Base-by-base conservation (phyloP, 2,888 invertebrate species). In the Anoncus sp. region DNA sequence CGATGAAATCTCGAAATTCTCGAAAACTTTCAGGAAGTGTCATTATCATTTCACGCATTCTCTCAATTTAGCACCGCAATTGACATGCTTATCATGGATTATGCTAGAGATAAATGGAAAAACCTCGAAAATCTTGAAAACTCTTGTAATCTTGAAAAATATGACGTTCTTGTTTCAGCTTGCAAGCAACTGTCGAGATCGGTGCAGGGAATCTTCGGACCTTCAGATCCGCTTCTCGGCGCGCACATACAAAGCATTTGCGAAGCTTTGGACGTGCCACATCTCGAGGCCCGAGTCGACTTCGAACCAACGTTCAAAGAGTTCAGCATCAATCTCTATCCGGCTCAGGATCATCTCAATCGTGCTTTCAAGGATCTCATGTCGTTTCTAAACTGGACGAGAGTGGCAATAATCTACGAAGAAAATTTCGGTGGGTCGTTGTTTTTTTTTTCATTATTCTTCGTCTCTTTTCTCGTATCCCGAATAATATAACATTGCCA, bases 391-490 rank as follows among this genome's bases (percentile, higher is more conserved):
- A 97, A 97, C 90, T 98, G 98, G 98, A 97, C 97, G 2, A 95
- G 96, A 88, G 97, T 98, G 87, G 98, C 97, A 0, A 96, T 99
- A 70, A 95, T 99, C 53, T 98, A 98, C 88, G 98, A 99, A 88
- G 97, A 98, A 86, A 97, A 98, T 85, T 95, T 95, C 88, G 97
- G 97, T 97, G 88, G 93, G 94, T 86, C 35, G 14, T 2, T 1
- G 6, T 47, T 12, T 1, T 3, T 7, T 40, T 22, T 27, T 38
- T 35, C 38, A 73, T 60, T 63, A 16, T n/a, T 67, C 59, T 59
- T 62, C 45, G 45, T 60, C 22, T 6, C 43, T 59, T 27, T 27
- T 12, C 14, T 49, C 14, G 1, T 20, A 16, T 31, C 24, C 7
- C 10, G 20, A 22, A n/a, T 31, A 16, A 35, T 69, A n/a, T 12